phyloP scores from a whole-genome alignment of 2,113 vertebrate species.

The Barnardius zonarius region DNA sequence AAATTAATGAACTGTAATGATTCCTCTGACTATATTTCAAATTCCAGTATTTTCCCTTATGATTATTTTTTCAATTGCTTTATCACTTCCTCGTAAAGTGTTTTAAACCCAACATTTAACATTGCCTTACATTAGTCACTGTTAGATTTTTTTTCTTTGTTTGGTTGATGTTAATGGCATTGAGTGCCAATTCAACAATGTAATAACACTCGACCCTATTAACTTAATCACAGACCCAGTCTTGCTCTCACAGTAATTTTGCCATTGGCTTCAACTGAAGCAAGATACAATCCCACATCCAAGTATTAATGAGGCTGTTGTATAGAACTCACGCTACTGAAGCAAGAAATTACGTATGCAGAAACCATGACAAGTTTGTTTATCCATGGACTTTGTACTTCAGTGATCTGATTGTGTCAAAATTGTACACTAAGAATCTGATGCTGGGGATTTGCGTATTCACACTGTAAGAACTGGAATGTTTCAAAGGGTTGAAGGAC shows the following conservation, averaged over 20 bases:
- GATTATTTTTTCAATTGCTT: slow-evolving; percentile 66
- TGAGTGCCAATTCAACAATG: slow-evolving; percentile 56
- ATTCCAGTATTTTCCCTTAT: slow-evolving; percentile 36
- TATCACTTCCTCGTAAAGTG: slow-evolving; percentile 46
- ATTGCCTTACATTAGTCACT: slow-evolving; percentile 24
- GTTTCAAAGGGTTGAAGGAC: neutral
- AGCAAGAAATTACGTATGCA: neutral
- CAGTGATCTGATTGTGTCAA: neutral
- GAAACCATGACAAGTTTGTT: neutral
- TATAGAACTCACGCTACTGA: neutral
- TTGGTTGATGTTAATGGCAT: slow-evolving; percentile 58
- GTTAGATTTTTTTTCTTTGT: neutral
- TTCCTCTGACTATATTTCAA: slow-evolving; percentile 48
- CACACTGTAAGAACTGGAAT: neutral
- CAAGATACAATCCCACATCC: neutral
- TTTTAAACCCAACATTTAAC: slow-evolving; percentile 44
- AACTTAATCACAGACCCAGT: slow-evolving; percentile 50
- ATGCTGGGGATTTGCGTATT: neutral
- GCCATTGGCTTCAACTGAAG: slow-evolving; percentile 14
- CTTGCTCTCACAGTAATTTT: slow-evolving; percentile 44
- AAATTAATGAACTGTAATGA: slow-evolving; percentile 56
- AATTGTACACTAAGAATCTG: neutral
- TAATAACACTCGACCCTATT: slow-evolving; percentile 18
- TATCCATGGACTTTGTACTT: neutral
- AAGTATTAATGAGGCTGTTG: neutral